These are phyloP conservation scores for Vesta saturnalis DNA, from an alignment of 2,888 invertebrate genomes.

Conservation along the genomic window DNA sequence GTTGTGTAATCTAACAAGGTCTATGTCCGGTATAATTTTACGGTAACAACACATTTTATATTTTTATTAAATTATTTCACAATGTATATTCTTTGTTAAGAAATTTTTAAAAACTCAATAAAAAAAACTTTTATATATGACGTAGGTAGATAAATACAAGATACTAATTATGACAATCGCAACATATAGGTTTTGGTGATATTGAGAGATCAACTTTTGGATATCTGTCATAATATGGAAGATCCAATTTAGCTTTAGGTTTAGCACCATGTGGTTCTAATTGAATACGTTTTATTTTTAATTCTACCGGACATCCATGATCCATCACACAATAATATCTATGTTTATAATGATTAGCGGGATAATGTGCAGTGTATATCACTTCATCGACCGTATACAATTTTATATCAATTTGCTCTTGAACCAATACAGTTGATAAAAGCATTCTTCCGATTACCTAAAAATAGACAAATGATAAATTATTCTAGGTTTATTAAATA, in stretches of 20 bases:
- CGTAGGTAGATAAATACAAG: too few relatives aligned
- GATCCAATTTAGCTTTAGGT: conserved; percentile 50
- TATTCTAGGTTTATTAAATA: background rate
- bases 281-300: conserved; percentile 55
- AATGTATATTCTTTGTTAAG: too few relatives aligned
- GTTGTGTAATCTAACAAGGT: too few relatives aligned
- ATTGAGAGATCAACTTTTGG: conserved; percentile 46
- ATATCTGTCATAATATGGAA: conserved; percentile 53
- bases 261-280: conserved; percentile 47
- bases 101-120: too few relatives aligned
- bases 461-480: conserved; percentile 27
- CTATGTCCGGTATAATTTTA: too few relatives aligned
- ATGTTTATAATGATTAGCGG: conserved; percentile 64
- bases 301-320: conserved; percentile 57
- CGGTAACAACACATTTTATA: too few relatives aligned
- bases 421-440: conserved; percentile 57
- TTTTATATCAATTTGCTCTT: conserved; percentile 62
- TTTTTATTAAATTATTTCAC: too few relatives aligned
- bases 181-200: too few relatives aligned
- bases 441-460: conserved; percentile 61
- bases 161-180: background rate
- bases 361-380: conserved; percentile 60
- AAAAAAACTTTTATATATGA: too few relatives aligned
- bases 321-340: conserved; percentile 67
- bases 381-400: conserved; percentile 59